A percentile compares a stretch with the other conserved stretches of the same genome.
Evolutionary conservation across 1,140 invertebrate species (phyloP).

Genomic region (Scaptodrosophila lebanonensis): DNA sequence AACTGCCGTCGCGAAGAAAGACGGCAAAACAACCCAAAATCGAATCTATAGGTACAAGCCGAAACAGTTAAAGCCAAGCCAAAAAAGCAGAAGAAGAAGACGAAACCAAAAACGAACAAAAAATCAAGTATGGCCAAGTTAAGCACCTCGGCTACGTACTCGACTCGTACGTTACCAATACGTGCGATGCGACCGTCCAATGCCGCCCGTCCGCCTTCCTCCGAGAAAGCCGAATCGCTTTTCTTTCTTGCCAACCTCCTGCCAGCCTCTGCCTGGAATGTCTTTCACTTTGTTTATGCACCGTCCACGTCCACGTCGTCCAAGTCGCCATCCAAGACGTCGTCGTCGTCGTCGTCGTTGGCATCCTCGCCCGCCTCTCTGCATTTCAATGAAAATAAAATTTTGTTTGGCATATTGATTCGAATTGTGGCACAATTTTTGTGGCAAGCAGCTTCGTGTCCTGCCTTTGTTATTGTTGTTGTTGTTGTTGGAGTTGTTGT

Average conservation of each 20-base stretch:
- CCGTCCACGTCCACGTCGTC: conserved; percentile 15
- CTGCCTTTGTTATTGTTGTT: conserved; percentile 7
- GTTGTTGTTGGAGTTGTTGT: background rate
- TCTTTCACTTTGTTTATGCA: conserved; percentile 62
- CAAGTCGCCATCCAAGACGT: conserved; percentile 4
- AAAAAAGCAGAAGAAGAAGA: conserved; percentile 5
- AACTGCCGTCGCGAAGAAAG: conserved; percentile 48
- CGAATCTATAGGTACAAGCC: conserved; percentile 34
- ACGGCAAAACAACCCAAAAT: conserved; percentile 38
- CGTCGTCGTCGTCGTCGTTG: conserved; percentile 7
- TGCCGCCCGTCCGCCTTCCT: too few relatives aligned
- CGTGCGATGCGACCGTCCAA: background rate
- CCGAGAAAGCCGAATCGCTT: conserved; percentile 28
- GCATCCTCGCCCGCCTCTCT: conserved; percentile 33
- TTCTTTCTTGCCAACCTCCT: conserved; percentile 37
- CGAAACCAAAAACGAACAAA: conserved; percentile 20
- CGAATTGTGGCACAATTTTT: conserved; percentile 38
- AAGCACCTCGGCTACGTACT: conserved; percentile 14
- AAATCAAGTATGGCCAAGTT: conserved; percentile 50
- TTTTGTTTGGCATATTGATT: conserved; percentile 48
- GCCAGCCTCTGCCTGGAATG: conserved; percentile 62
- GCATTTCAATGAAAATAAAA: conserved; percentile 70
- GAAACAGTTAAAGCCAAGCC: conserved; percentile 21
- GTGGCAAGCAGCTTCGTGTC: conserved; percentile 6
- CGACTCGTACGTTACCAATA: background rate